Base-by-base conservation (phyloP, 2,888 invertebrate genomes). In the Thereva unica region DNA sequence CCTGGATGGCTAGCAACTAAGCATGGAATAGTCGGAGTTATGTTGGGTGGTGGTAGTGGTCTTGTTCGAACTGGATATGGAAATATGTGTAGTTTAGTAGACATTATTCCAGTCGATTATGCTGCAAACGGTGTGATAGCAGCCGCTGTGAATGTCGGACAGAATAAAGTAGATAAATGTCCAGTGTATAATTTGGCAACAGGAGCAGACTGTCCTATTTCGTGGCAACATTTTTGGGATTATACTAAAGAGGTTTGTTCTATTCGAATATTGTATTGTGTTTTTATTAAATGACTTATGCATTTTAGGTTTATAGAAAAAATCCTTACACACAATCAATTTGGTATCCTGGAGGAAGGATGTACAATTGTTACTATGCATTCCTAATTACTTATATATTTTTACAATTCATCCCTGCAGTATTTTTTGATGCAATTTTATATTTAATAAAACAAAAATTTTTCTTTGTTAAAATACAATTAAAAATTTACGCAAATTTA, bases 181-280 rank as follows among this genome's bases (percentile, higher is more conserved):
- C 72, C 81, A 10, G 82, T 87, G 37, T 85, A 84, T 76, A 85
- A 87, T 74, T 83, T 84, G 73, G 83, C 85, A 12, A 83, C 85
- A 0, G 85, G 86, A 10, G 76, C 78, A 45, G 77, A 84, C 61
- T 84, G 85, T 71, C 84, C 84, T 2, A 77, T 86, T 69, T 82
- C 82, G 1, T 87, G 86, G 86, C 83, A 75, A 34, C 70, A 84
- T 53, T 81, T 87, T 70, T 82, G 72, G 40, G 67, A 73, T 12
- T 10, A 65, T 4, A 70, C 68, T 10, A 76, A 77, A 52, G 75
- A 81, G 67, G 76, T 75, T 23, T 10, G 12, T 47, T 6, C 37
- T 44, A 37, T 8, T 45, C 5, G 6, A 35, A n/a, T 34, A 49
- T 37, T 9, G 40, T 54, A 1, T 12, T 37, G 10, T 38, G 8